phyloP scores from a whole-genome alignment of 2,797 vertebrate species.

The Coregonus suidteri region DNA sequence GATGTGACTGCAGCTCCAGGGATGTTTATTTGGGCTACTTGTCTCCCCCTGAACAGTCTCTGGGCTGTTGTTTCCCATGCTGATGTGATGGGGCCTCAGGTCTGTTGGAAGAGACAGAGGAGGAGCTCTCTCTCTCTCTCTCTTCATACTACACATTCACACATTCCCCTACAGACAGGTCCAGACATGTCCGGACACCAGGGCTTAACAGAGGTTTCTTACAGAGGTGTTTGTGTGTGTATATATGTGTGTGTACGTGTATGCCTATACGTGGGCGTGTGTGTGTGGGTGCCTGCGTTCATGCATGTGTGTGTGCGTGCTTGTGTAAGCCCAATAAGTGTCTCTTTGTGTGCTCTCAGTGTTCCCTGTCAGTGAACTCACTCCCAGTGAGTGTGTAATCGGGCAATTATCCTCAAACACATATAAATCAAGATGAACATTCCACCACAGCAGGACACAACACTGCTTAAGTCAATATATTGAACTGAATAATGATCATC shows the following conservation, averaged over 20 bases:
- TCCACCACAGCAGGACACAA: slow-evolving; percentile 55
- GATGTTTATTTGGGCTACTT: neutral
- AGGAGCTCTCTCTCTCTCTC: slow-evolving; percentile 17
- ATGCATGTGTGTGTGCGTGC: slow-evolving; percentile 10
- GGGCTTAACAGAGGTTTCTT: neutral
- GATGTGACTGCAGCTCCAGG: neutral
- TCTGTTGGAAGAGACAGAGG: neutral
- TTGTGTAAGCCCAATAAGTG: neutral
- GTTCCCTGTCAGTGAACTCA: slow-evolving; percentile 67
- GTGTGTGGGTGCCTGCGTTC: slow-evolving; percentile 13
- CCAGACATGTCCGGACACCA: neutral
- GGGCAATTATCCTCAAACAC: slow-evolving; percentile 70
- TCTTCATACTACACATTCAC: neutral
- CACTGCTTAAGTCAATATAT: slow-evolving; percentile 53
- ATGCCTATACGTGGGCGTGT: too few relatives aligned
- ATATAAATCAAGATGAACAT: slow-evolving; percentile 58
- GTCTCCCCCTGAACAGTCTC: neutral
- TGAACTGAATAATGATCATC: slow-evolving; percentile 20
- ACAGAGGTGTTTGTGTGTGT: slow-evolving; percentile 42
- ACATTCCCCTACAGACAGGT: neutral
- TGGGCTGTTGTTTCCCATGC: neutral
- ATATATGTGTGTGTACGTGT: slow-evolving; percentile 16
- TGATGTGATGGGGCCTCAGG: neutral
- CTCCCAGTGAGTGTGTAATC: slow-evolving; percentile 64
- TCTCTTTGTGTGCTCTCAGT: slow-evolving; percentile 16